Evolutionary conservation across 2,797 vertebrate genomes (phyloP), one percentile per base, ranked within the genome.

Genomic region (Tadarida brasiliensis): DNA sequence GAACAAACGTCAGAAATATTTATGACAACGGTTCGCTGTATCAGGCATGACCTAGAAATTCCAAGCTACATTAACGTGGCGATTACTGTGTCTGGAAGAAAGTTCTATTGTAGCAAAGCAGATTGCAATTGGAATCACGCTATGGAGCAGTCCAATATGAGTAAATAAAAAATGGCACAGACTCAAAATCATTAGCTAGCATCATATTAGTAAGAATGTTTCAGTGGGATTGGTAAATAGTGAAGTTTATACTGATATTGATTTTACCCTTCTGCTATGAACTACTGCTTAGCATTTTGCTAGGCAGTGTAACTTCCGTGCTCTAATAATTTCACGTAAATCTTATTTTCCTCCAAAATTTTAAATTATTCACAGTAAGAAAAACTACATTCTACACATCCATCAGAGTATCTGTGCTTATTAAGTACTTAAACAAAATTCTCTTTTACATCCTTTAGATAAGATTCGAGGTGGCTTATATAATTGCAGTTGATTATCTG

Each of bases 11-110:
- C 96, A 96, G 77, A 65, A 97, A 78, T 94, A 96, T 96, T 63
- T 96, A 96, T 91, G 96, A 84, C 65, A 96, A 96, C 96, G 94
- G 26, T 39, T 4, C 24, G 51, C 86, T 87, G 57, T 95, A 74
- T 95, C 92, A 97, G 95, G 92, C 77, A 12, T 97, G 95, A 15
- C 96, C 97, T 98, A 85, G 96, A 97, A 96, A 96, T 97, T 97
- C 94, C 51, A 22, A 91, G 44, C 22, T 54, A 61, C 39, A 84
- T 63, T 77, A 88, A 81, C 76, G 89, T 77, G 94, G 89, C 97
- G 71, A 94, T 9, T 89, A 91, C 61, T 2, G 68, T 93, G 87
- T 35, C 78, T 97, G 88, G 81, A 74, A 96, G 94, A 94, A 94
- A 44, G 71, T 92, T 93, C 44, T 39, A 39, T 49, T 96, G 35